These are phyloP conservation scores for Sebastes trivittatus DNA, from an alignment of 2,797 vertebrate genomes.

Conservation along the genomic window DNA sequence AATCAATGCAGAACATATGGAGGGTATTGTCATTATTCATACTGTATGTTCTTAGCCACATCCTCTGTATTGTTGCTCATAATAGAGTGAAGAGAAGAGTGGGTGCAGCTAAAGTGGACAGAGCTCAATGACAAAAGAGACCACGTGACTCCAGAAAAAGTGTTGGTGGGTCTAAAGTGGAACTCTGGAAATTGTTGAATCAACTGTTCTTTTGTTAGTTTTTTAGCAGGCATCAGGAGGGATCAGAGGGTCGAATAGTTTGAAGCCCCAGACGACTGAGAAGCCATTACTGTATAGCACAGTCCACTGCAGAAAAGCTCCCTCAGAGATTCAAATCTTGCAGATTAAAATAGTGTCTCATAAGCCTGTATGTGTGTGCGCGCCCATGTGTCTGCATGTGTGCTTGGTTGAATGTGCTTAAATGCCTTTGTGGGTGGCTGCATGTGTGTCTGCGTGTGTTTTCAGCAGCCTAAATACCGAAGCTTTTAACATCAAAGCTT, in stretches of 20 bases:
- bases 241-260: conserved; percentile 63
- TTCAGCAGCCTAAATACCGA: conserved; percentile 57
- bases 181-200: conserved; percentile 70
- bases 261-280: conserved; percentile 58
- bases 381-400: background rate
- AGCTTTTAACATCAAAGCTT: conserved; percentile 69
- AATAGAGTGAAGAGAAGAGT: background rate
- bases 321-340: conserved; percentile 66
- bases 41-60: background rate
- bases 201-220: conserved; percentile 64
- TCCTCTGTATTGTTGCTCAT: conserved; percentile 10
- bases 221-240: conserved; percentile 64
- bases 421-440: conserved; percentile 54
- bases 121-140: conserved; percentile 51
- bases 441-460: conserved; percentile 40
- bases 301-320: conserved; percentile 62
- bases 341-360: conserved; percentile 65
- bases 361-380: conserved; percentile 40
- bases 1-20: background rate
- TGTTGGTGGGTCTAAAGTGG: conserved; percentile 32
- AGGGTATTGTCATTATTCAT: background rate
- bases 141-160: conserved; percentile 22
- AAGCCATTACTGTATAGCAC: conserved; percentile 63
- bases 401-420: conserved; percentile 18
- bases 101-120: conserved; percentile 13